Evolutionary conservation across 1,140 invertebrate genomes (phyloP).

Genomic region (Scaptodrosophila lebanonensis): DNA sequence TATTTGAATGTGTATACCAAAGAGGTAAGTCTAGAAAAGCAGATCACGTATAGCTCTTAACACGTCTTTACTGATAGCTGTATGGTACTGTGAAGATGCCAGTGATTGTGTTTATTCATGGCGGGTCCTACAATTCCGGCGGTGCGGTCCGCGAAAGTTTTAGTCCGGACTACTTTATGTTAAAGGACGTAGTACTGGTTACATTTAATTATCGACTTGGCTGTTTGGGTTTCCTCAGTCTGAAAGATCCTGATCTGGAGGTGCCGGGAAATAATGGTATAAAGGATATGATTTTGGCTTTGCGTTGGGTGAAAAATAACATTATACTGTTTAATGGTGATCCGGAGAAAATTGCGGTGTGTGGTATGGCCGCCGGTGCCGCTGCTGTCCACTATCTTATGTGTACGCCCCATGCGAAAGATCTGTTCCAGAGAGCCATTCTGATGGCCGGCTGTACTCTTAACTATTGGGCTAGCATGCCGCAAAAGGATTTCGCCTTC

Average conservation of each 20-base stretch:
- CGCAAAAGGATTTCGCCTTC: slow-evolving; percentile 62
- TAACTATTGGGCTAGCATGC: slow-evolving; percentile 72
- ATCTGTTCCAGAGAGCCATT: slow-evolving; percentile 79
- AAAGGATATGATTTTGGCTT: slow-evolving; percentile 76
- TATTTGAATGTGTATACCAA: slow-evolving; percentile 60
- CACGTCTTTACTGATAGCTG: slow-evolving; percentile 29
- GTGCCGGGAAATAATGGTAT: slow-evolving; percentile 78
- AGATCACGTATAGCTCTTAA: neutral
- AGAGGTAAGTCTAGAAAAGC: slow-evolving; percentile 40
- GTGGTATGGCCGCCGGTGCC: slow-evolving; percentile 53
- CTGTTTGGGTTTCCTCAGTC: slow-evolving; percentile 81
- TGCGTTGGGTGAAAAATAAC: slow-evolving; percentile 60
- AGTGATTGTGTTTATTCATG: slow-evolving; percentile 85
- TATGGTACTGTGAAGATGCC: slow-evolving; percentile 74
- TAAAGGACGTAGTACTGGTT: slow-evolving; percentile 82
- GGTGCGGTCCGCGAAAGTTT: slow-evolving; percentile 76
- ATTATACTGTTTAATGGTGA: slow-evolving; percentile 34
- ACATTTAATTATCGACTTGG: slow-evolving; percentile 85
- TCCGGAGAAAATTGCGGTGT: slow-evolving; percentile 34
- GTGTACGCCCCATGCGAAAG: slow-evolving; percentile 48
- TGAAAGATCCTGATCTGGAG: slow-evolving; percentile 59
- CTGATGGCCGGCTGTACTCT: slow-evolving; percentile 79
- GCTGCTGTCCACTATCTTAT: slow-evolving; percentile 26
- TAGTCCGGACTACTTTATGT: slow-evolving; percentile 81
- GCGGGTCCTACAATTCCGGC: slow-evolving; percentile 81